Base-by-base conservation (phyloP, 2,797 vertebrate genomes). In the Myotis planiceps region DNA sequence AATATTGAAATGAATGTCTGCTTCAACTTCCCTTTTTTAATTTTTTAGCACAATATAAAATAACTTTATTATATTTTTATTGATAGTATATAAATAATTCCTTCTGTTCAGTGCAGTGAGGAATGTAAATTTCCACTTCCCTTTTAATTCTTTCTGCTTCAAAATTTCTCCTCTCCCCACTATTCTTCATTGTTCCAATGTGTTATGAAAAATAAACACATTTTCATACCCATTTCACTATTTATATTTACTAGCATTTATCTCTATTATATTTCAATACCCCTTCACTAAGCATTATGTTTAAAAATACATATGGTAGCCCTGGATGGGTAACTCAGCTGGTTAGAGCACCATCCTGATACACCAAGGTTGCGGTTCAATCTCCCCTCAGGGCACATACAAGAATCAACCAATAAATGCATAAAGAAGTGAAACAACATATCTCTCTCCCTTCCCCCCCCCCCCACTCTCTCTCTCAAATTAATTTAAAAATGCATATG, bases 141-240 rank as follows among this genome's bases (percentile, higher is more conserved):
- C 19, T 78, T 91, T 96, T 87, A 58, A 87, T 88, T 88, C 51
- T 32, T 72, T 96, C 66, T 91, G 47, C 37, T 84, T 90, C 25
- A 72, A 91, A 80, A 71, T 81, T 34, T 80, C 34, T 95, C 5
- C 18, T 89, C 9, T 27, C 27, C 45, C 1, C 1, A 75, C 0
- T 75, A 42, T 34, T 75, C 42, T 4, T 78, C 51, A 83, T 83
- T 49, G 94, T 88, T 76, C 51, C 7, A 76, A 87, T 65, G 60
- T 25, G 12, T n/a, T 91, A 72, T 49, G 6, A 21, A 47, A 66
- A 68, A 19, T 66, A 71, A 88, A 45, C 1, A 23, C 13, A 84
- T 66, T 84, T 90, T 91, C 37, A 76, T 3, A 63, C 5, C 3
- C 16, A 81, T 23, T 83, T 55, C 71, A 23, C 19, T 87, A 63